Conservation (phyloP, 2,797 vertebrate genomes). For the Apodemus agrarius region DNA sequence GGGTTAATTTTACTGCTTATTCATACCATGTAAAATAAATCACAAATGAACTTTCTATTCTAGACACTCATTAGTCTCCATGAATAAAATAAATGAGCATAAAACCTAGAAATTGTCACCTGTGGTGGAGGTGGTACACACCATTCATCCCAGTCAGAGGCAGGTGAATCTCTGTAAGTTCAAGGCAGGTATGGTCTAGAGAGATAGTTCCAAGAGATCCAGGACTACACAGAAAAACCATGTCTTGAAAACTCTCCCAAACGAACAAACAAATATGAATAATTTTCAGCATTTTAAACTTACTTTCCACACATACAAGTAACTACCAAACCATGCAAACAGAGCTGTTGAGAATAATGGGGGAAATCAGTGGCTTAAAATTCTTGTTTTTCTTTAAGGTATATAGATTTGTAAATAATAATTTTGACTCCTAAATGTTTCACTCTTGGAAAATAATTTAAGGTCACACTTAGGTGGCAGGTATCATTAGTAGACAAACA, state of each 20-base stretch:
- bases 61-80: not conserved
- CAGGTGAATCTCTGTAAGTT: not conserved
- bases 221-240: not conserved
- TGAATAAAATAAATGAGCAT: constrained; percentile 41
- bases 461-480: not conserved
- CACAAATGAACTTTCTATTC: not conserved
- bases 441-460: not conserved
- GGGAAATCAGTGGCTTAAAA: not conserved
- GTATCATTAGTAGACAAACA: not conserved
- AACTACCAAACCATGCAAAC: not conserved
- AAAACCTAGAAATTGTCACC: constrained; percentile 21
- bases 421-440: not conserved
- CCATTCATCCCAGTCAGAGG: not conserved
- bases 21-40: constrained; percentile 21
- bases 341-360: not conserved
- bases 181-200: not conserved
- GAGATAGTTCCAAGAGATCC: not conserved
- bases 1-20: constrained; percentile 35
- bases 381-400: constrained; percentile 2
- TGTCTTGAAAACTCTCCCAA: not conserved
- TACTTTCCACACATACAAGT: not conserved
- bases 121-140: not conserved
- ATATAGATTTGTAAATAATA: not conserved
- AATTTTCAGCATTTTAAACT: constrained; percentile 31
- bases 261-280: not conserved